Conservation (phyloP, 1,140 invertebrate species). For the Cherax destructor region DNA sequence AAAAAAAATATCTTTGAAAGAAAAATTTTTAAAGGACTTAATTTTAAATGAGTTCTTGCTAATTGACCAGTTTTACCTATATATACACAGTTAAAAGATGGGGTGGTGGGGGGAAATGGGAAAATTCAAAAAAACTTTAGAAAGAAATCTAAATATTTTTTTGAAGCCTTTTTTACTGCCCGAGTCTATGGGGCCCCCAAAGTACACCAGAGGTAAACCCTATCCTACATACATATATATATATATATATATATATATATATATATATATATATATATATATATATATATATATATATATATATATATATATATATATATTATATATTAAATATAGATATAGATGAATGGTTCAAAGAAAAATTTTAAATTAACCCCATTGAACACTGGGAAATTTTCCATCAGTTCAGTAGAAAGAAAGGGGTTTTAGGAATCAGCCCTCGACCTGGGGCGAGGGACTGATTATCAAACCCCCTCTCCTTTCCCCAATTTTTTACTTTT, state of each 20-base stretch:
- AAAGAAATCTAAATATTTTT: background rate
- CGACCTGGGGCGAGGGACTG: background rate
- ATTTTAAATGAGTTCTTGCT: no score
- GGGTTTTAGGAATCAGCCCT: background rate
- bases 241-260: conserved; percentile 47
- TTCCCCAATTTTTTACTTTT: background rate
- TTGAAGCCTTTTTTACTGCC: background rate
- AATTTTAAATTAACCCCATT: background rate
- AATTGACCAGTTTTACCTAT: conserved; percentile 13
- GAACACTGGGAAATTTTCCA: background rate
- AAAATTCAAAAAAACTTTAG: background rate
- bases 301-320: conserved; percentile 30
- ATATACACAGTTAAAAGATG: background rate
- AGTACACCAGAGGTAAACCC: background rate
- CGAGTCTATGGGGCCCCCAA: no score
- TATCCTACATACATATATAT: no score
- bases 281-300: conserved; percentile 40
- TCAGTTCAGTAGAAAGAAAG: background rate
- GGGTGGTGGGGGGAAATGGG: no score
- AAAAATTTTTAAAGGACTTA: no score
- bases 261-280: conserved; percentile 45
- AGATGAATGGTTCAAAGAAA: background rate
- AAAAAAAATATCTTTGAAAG: no score
- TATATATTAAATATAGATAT: conserved; percentile 19
- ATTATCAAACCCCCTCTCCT: background rate